phyloP scores from a whole-genome alignment of 2,888 invertebrate species.

The Campaea margaritaria region DNA sequence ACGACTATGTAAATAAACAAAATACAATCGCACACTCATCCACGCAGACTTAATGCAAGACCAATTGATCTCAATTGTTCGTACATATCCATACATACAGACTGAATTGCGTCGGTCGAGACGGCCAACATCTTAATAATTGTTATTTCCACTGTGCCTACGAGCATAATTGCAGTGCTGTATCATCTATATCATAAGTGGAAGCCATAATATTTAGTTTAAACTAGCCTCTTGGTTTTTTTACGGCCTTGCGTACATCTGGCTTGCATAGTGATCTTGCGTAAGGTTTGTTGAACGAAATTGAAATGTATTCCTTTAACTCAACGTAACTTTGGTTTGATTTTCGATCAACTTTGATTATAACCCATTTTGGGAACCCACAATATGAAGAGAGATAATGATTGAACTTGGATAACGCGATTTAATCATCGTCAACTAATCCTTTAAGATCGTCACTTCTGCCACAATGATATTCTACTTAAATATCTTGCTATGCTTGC shows the following conservation, averaged over 20 bases:
- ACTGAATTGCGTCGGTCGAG: conserved; percentile 37
- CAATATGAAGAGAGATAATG: too few relatives aligned
- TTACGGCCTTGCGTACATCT: conserved; percentile 59
- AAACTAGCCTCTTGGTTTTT: conserved; percentile 64
- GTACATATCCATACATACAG: conserved; percentile 22
- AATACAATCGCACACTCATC: conserved; percentile 13
- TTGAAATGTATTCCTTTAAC: conserved; percentile 1
- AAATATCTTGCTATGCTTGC: too few relatives aligned
- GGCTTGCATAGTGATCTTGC: conserved; percentile 63
- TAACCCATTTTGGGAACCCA: too few relatives aligned
- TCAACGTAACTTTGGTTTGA: too few relatives aligned
- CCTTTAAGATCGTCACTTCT: too few relatives aligned
- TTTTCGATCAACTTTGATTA: too few relatives aligned
- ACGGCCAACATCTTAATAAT: conserved; percentile 67
- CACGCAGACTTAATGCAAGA: conserved; percentile 12
- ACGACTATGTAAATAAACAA: conserved; percentile 19
- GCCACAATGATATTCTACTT: too few relatives aligned
- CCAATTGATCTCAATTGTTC: conserved; percentile 37
- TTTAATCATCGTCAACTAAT: too few relatives aligned
- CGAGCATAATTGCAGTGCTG: conserved; percentile 62
- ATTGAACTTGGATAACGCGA: too few relatives aligned
- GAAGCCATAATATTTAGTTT: conserved; percentile 66
- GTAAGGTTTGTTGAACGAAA: conserved; percentile 44
- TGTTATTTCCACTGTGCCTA: conserved; percentile 69
- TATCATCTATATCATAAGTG: conserved; percentile 66